Conservation (phyloP, 1,140 invertebrate species). For the Leptonema lineaticorne region DNA sequence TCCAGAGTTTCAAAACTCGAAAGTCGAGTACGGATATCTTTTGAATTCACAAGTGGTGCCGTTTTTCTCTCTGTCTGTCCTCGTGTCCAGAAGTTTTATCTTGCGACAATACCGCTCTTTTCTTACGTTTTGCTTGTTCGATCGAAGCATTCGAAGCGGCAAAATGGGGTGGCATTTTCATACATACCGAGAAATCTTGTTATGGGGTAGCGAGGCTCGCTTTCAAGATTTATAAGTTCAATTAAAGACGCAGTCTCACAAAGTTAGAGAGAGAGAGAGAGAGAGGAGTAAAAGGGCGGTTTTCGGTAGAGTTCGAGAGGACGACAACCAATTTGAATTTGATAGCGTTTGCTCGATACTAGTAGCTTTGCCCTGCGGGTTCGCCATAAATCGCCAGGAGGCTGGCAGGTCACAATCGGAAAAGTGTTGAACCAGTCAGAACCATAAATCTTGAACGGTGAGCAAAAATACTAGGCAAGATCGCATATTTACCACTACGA, state of each 20-base stretch:
- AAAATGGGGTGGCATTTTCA: constrained; percentile 18
- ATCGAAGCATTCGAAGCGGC: too few relatives aligned
- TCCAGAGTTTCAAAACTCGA: too few relatives aligned
- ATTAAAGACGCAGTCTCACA: constrained; percentile 33
- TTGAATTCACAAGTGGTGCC: too few relatives aligned
- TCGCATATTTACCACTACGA: constrained; percentile 8
- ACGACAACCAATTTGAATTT: constrained; percentile 38
- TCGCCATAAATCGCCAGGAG: constrained; percentile 30
- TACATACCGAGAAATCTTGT: constrained; percentile 10
- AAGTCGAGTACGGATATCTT: too few relatives aligned
- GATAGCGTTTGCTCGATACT: constrained; percentile 28
- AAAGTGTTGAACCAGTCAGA: constrained; percentile 31
- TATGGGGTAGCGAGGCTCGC: neutral
- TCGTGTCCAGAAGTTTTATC: neutral
- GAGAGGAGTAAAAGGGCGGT: too few relatives aligned
- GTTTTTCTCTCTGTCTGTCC: too few relatives aligned
- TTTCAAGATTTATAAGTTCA: constrained; percentile 39
- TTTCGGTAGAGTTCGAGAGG: neutral
- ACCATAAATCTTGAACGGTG: constrained; percentile 30
- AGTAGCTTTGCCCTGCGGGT: neutral
- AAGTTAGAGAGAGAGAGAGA: too few relatives aligned
- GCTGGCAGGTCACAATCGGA: constrained; percentile 35
- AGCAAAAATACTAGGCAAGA: constrained; percentile 26
- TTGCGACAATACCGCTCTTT: too few relatives aligned
- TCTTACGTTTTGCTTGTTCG: neutral